Conservation (phyloP, 2,113 vertebrate genomes). For the Neodontobutis hainanensis region DNA sequence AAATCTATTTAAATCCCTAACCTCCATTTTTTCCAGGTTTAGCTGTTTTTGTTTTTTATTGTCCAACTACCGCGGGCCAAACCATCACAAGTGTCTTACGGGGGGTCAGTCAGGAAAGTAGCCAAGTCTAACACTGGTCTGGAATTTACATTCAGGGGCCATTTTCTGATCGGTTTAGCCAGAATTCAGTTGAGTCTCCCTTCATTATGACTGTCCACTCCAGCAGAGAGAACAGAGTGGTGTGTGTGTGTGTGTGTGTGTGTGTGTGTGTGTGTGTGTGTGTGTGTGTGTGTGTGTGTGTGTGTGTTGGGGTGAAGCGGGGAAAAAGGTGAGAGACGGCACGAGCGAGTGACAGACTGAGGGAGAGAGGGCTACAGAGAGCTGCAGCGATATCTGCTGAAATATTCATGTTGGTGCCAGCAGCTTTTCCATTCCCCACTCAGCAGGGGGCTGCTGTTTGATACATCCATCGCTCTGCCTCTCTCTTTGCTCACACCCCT, state of each 20-base stretch:
- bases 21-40: constrained; percentile 23
- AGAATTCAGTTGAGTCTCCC: constrained; percentile 54
- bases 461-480: constrained; percentile 75
- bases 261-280: constrained; percentile 19
- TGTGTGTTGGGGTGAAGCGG: constrained; percentile 29
- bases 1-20: constrained; percentile 57
- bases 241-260: constrained; percentile 22
- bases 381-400: constrained; percentile 80
- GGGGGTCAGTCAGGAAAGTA: constrained; percentile 32
- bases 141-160: constrained; percentile 67
- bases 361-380: constrained; percentile 67
- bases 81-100: constrained; percentile 52
- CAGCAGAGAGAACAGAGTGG: constrained; percentile 61
- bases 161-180: constrained; percentile 62
- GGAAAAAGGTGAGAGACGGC: constrained; percentile 31
- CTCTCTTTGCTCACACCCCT: constrained; percentile 24
- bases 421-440: constrained; percentile 81
- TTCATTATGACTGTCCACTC: constrained; percentile 75
- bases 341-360: constrained; percentile 19
- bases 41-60: constrained; percentile 45
- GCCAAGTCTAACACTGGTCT: constrained; percentile 61
- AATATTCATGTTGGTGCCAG: constrained; percentile 85
- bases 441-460: constrained; percentile 83
- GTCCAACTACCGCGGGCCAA: constrained; percentile 58
- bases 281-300: constrained; percentile 20